These are phyloP conservation scores for Patella vulgata DNA, from an alignment of 1,140 invertebrate species.

Conservation along the genomic window DNA sequence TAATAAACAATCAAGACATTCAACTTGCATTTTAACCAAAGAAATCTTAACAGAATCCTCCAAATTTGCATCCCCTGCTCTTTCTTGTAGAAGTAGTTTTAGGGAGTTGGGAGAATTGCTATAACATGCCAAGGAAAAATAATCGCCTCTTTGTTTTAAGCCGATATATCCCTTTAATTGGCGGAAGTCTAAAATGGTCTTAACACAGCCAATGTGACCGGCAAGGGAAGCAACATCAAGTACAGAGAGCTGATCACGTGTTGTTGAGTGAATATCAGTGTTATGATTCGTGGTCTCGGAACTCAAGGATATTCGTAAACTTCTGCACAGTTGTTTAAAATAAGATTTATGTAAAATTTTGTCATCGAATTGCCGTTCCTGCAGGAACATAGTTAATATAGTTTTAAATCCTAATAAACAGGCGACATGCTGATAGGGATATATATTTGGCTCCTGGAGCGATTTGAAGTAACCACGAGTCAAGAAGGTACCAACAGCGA, in stretches of 20 bases:
- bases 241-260: too few species aligned
- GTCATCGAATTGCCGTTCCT: constrained; percentile 49
- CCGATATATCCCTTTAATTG: constrained; percentile 11
- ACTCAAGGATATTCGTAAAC: constrained; percentile 8
- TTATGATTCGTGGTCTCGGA: not conserved
- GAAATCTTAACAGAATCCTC: constrained; percentile 44
- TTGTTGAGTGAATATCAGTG: too few species aligned
- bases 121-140: constrained; percentile 43
- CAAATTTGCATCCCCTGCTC: constrained; percentile 31
- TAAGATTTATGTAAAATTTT: too few species aligned
- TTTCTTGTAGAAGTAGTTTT: constrained; percentile 41
- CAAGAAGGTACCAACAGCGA: constrained; percentile 45
- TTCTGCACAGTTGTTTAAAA: constrained; percentile 12
- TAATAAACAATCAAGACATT: constrained; percentile 53
- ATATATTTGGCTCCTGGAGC: constrained; percentile 43
- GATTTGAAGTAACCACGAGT: constrained; percentile 49
- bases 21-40: constrained; percentile 39
- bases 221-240: constrained; percentile 49
- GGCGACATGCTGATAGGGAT: constrained; percentile 50
- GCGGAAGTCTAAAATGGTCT: constrained; percentile 46
- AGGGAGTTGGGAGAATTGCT: constrained; percentile 49
- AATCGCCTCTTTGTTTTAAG: too few species aligned
- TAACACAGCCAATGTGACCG: constrained; percentile 46
- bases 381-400: constrained; percentile 45
- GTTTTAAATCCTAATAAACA: constrained; percentile 43